Base-by-base conservation (phyloP, 2,113 vertebrate genomes). In the Oryzias celebensis region DNA sequence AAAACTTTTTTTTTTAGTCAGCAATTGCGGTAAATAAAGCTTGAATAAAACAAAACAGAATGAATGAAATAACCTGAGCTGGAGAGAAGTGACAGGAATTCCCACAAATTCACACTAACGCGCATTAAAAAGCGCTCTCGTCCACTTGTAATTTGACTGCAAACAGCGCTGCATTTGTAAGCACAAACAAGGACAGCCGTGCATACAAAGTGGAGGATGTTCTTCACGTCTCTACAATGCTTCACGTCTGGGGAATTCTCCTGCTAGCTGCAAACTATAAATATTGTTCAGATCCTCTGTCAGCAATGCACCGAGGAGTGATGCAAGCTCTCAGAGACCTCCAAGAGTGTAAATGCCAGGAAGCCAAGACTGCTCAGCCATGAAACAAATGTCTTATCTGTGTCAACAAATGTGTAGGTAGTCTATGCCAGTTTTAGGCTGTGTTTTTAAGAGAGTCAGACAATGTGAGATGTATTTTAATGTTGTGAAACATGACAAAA, bases 251-350 rank as follows among this genome's bases (percentile, higher is more conserved):
- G 85, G 77, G 84, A 76, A 77, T 83, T 82, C 76, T 86, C 76
- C 59, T 59, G 65, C 68, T 63, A 65, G 64, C 76, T 82, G 51
- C 24, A 61, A 77, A 83, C 84, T 85, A 84, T 84, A 85, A 88
- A 88, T 87, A 81, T 68, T 64, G 70, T 61, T 85, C 77, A 75
- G 60, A 62, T 81, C 65, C 64, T 80, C 69, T 66, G 73, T 77
- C 58, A 16, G 73, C 14, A 31, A 67, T 53, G 58, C 77, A 62
- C 73, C 1, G 42, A 81, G 76, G 49, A 80, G 58, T 2, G 68
- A 68, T 64, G 72, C 59, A 36, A 75, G 64, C 81, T 70, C 31
- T 0, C 54, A 23, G 65, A 86, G 65, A 78, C 77, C 59, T 80
- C 73, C 75, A 73, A 62, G 72, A 76, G 62, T 50, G 43, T 31